Evolutionary conservation across 2,888 invertebrate species (phyloP).

Genomic region (Tolmerus cingulatus): DNA sequence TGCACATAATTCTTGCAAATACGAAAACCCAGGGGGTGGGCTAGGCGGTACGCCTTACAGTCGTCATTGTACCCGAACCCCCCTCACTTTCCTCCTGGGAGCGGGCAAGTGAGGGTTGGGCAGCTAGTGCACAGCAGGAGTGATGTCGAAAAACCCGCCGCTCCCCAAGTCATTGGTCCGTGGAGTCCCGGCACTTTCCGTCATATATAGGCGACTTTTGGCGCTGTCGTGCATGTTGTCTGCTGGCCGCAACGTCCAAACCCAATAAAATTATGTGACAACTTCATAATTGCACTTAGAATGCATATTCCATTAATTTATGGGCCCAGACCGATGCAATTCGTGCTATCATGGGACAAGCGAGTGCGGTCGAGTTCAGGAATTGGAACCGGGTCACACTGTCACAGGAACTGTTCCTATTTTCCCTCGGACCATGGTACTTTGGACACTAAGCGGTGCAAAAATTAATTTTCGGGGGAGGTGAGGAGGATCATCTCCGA

Average conservation of each 20-base stretch:
- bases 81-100: not conserved
- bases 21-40: not conserved
- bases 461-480: not conserved
- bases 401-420: not conserved
- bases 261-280: conserved; percentile 27
- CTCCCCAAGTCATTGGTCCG: not conserved
- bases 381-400: not conserved
- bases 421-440: not conserved
- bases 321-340: not conserved
- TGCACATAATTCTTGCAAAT: conserved; percentile 17
- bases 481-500: not conserved
- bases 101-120: not conserved
- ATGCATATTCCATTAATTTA: conserved; percentile 32
- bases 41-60: not conserved
- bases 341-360: not conserved
- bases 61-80: not conserved
- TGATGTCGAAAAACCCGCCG: not conserved
- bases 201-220: conserved; percentile 1
- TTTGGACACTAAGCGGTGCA: not conserved
- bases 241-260: not conserved
- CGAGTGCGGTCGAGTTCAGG: conserved; percentile 5
- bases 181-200: not conserved
- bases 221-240: conserved; percentile 4
- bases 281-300: conserved; percentile 38
- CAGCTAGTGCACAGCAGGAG: not conserved